These are phyloP conservation scores for Eupristina koningsbergeri DNA, from an alignment of 1,140 invertebrate genomes.

Conservation along the genomic window DNA sequence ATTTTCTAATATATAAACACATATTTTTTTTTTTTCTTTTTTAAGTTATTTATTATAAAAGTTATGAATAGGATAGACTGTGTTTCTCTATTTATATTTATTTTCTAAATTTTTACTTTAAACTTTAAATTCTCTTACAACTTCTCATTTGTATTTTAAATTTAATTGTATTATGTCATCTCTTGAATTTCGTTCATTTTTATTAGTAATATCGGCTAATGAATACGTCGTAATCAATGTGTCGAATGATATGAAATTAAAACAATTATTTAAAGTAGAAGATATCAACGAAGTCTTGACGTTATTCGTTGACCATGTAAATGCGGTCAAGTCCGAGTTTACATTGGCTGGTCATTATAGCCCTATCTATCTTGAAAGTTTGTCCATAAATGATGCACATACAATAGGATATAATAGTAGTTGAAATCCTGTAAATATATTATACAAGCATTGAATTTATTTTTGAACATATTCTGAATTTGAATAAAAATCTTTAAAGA, in stretches of 20 bases:
- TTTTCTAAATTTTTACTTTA: background rate
- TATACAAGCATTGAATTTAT: too few species aligned
- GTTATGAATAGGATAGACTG: background rate
- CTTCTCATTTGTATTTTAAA: background rate
- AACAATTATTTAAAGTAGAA: background rate
- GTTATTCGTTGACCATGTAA: background rate
- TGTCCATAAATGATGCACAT: background rate
- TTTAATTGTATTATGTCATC: background rate
- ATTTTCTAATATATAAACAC: background rate
- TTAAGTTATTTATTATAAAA: too few species aligned
- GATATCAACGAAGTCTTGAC: background rate
- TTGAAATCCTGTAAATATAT: background rate
- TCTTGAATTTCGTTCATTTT: background rate
- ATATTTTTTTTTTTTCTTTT: too few species aligned
- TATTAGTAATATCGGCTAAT: background rate
- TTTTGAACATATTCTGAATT: too few species aligned
- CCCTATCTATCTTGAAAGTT: background rate
- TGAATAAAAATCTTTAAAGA: too few species aligned
- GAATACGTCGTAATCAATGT: background rate
- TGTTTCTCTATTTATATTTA: background rate
- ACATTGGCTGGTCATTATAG: background rate
- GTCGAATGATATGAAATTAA: background rate
- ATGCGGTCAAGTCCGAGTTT: conserved; percentile 10
- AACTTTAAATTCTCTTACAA: background rate
- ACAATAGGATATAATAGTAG: background rate